These are phyloP conservation scores for Nephotettix cincticeps DNA, from an alignment of 1,140 invertebrate genomes.

Conservation along the genomic window DNA sequence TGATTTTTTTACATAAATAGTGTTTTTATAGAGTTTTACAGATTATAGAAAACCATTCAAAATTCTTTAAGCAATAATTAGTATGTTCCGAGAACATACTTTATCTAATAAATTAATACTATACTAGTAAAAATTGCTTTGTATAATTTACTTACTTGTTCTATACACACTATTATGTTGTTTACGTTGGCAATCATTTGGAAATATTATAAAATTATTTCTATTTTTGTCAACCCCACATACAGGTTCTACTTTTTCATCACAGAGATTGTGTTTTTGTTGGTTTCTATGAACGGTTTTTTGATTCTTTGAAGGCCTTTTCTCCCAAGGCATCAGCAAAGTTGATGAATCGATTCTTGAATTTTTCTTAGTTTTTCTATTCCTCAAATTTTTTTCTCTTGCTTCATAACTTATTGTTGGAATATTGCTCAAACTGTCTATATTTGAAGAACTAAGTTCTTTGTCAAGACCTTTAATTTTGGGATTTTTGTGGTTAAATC, in stretches of 20 bases:
- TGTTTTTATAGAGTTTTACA: too few relatives aligned
- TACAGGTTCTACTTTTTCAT: neutral
- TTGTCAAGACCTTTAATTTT: neutral
- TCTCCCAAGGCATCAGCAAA: neutral
- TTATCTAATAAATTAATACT: too few relatives aligned
- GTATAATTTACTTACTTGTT: constrained; percentile 1
- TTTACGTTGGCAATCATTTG: neutral
- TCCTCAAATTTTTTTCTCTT: neutral
- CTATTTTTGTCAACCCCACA: neutral
- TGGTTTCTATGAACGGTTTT: neutral
- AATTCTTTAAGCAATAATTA: too few relatives aligned
- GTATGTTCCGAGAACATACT: too few relatives aligned
- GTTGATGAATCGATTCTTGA: neutral
- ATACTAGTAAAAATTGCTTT: too few relatives aligned
- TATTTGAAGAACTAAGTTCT: neutral
- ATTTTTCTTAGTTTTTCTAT: neutral
- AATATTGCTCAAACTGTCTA: neutral
- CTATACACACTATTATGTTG: neutral
- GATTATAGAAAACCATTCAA: too few relatives aligned
- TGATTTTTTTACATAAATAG: too few relatives aligned
- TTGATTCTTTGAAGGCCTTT: neutral
- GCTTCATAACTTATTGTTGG: neutral
- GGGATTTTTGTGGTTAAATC: neutral
- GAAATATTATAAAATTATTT: neutral
- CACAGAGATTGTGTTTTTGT: neutral